Evolutionary conservation across 2,797 vertebrate genomes (phyloP).

Genomic region (Syngnathus acus): DNA sequence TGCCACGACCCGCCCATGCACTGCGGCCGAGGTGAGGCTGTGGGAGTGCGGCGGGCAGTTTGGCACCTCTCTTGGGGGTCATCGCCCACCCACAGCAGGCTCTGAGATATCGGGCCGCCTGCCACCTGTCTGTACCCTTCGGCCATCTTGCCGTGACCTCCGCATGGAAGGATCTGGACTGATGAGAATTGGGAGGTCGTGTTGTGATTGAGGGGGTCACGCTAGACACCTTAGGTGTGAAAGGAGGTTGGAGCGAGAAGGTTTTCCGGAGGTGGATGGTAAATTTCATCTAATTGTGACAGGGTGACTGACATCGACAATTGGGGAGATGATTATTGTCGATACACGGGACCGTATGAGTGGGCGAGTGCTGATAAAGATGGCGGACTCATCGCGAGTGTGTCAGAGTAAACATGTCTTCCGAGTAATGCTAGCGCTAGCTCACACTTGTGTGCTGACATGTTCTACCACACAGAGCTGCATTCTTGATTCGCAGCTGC

Average conservation of each 20-base stretch:
- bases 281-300: slow-evolving; percentile 35
- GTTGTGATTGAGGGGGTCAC: slow-evolving; percentile 20
- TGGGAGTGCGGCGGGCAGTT: slow-evolving; percentile 57
- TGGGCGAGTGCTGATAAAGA: slow-evolving; percentile 16
- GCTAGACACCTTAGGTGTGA: slow-evolving; percentile 67
- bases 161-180: neutral
- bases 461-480: slow-evolving; percentile 69
- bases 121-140: slow-evolving; percentile 62
- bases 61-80: slow-evolving; percentile 59
- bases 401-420: slow-evolving; percentile 59
- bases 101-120: slow-evolving; percentile 43
- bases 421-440: slow-evolving; percentile 48
- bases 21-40: slow-evolving; percentile 50
- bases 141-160: neutral
- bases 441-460: slow-evolving; percentile 70
- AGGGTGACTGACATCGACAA: neutral
- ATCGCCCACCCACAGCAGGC: slow-evolving; percentile 54
- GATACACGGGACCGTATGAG: neutral
- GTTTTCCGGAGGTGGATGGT: slow-evolving; percentile 51
- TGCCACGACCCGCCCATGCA: slow-evolving; percentile 29
- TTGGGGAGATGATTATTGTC: too few relatives aligned
- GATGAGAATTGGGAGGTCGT: slow-evolving; percentile 5
- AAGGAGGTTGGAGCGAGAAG: slow-evolving; percentile 32
- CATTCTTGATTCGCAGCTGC: slow-evolving; percentile 27
- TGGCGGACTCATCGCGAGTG: slow-evolving; percentile 21